Conservation (phyloP, 1,140 invertebrate genomes). For the Leptinotarsa defecta region DNA sequence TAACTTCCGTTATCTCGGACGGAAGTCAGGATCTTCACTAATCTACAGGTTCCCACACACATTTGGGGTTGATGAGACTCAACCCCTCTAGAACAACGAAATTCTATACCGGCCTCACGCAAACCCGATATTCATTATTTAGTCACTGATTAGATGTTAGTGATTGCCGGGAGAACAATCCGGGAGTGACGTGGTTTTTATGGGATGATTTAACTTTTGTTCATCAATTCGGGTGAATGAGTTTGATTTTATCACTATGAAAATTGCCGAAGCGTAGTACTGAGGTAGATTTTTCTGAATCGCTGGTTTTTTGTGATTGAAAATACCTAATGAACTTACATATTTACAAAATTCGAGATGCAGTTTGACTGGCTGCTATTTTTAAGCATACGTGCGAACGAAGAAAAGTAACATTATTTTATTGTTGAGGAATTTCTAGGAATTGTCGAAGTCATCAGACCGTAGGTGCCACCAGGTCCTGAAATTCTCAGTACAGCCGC, state of each 20-base stretch:
- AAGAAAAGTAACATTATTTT: too few relatives aligned
- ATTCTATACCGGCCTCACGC: slow-evolving; percentile 22
- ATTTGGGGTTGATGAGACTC: slow-evolving; percentile 30
- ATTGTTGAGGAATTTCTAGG: too few relatives aligned
- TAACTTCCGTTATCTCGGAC: slow-evolving; percentile 42
- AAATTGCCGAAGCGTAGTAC: background rate
- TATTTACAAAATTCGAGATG: too few relatives aligned
- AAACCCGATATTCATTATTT: slow-evolving; percentile 25
- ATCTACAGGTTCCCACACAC: slow-evolving; percentile 45
- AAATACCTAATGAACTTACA: too few relatives aligned
- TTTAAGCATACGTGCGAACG: too few relatives aligned
- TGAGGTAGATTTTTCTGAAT: too few relatives aligned
- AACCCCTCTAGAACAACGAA: slow-evolving; percentile 16
- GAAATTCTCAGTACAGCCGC: too few relatives aligned
- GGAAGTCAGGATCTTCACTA: slow-evolving; percentile 44
- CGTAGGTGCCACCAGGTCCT: too few relatives aligned
- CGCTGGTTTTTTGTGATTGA: too few relatives aligned
- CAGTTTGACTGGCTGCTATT: too few relatives aligned
- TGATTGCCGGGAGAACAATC: background rate
- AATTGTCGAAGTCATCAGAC: too few relatives aligned
- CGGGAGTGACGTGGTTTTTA: background rate
- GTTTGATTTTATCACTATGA: background rate
- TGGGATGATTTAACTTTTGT: slow-evolving; percentile 4
- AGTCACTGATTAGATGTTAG: slow-evolving; percentile 15
- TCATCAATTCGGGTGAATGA: background rate